Percentiles rank a stretch among this genome's conserved stretches.
Evolutionary conservation across 1,140 invertebrate genomes (phyloP).

Genomic region (Eumaeus atala): DNA sequence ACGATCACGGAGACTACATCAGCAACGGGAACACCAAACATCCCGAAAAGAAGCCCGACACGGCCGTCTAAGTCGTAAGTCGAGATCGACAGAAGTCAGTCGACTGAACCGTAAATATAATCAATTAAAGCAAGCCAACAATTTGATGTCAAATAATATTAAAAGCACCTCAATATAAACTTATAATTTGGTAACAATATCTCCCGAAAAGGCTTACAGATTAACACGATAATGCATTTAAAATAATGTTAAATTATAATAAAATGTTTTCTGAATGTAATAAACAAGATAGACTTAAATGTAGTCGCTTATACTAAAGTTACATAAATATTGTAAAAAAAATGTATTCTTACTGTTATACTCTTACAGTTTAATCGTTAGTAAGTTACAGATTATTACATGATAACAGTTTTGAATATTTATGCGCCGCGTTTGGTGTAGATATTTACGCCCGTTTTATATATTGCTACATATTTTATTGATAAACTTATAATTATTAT

Average conservation of each 20-base stretch:
- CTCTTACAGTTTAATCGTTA: slow-evolving; percentile 8
- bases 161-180: slow-evolving; percentile 1
- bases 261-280: slow-evolving; percentile 2
- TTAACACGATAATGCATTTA: neutral
- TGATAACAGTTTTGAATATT: neutral
- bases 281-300: slow-evolving; percentile 1
- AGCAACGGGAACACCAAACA: slow-evolving; percentile 74
- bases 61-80: slow-evolving; percentile 72
- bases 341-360: slow-evolving; percentile 10
- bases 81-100: slow-evolving; percentile 7
- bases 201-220: neutral
- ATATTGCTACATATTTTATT: neutral
- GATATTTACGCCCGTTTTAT: slow-evolving; percentile 7
- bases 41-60: slow-evolving; percentile 76
- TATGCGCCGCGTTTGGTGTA: slow-evolving; percentile 5
- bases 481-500: no score
- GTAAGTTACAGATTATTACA: neutral
- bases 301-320: slow-evolving; percentile 6
- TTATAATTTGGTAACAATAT: slow-evolving; percentile 3
- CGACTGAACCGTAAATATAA: slow-evolving; percentile 6
- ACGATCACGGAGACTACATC: slow-evolving; percentile 75
- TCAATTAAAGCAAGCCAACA: neutral
- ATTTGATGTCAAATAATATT: slow-evolving; percentile 1
- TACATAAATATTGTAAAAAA: slow-evolving; percentile 2
- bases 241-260: neutral